Evolutionary conservation across 2,113 vertebrate genomes (phyloP), one percentile per base, ranked within the genome.

Genomic region (Xyliphius kryptos): DNA sequence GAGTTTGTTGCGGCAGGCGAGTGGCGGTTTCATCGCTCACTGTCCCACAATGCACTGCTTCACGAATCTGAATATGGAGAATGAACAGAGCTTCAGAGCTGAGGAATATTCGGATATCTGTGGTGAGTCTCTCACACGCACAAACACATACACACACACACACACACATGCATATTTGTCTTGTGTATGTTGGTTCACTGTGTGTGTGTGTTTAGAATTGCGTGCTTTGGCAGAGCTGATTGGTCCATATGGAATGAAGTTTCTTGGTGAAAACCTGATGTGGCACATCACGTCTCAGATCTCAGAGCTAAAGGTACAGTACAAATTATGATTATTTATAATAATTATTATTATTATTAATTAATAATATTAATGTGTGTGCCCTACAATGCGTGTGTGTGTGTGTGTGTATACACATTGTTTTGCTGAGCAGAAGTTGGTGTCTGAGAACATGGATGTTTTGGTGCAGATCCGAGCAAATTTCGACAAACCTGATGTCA

Each of bases 371-470:
- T 3, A 0, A 22, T 47, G 17, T 61, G 26, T 50, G 46, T 41
- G 17, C 50, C 10, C 36, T 38, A 10, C 11, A 21, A 13, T 57
- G 55, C 44, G 20, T 57, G 14, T 22, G 8, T 44, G 38, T 57
- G 38, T 57, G 54, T 56, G 53, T 54, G 58, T 56, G 50, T 61
- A 26, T n/a, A 9, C 32, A 65, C 11, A 72, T 5, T 15, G 14
- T 63, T 4, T 14, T 9, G 6, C 1, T 14, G 19, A 9, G 7
- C 3, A 6, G 14, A 63, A 38, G 37, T 38, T 98, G 69, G 93
- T 97, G 70, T 81, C 80, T 1, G 95, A 97, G 74, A 97, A 98
- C 79, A 98, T 96, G 95, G 95, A 98, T 54, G 59, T 87, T 6
- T 79, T 98, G 67, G 91, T 97, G 17, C 93, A 98, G 83, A 92